These are phyloP conservation scores for Fistularia commersonii DNA, from an alignment of 2,797 vertebrate species.

Conservation along the genomic window DNA sequence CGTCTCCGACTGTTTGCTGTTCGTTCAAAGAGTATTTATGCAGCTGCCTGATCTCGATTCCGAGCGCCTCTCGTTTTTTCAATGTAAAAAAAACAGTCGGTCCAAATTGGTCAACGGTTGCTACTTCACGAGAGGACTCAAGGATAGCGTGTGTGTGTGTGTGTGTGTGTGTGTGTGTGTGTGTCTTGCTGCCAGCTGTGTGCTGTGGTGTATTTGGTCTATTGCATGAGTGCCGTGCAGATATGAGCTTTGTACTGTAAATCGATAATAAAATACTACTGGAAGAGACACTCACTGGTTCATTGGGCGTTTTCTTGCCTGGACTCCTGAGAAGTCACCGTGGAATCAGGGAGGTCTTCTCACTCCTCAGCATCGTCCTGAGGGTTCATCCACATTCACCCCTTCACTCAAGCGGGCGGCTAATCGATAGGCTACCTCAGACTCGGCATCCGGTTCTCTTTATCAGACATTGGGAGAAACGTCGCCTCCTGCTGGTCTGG, in stretches of 20 bases:
- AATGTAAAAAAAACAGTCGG: conserved; percentile 5
- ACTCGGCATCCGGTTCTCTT: too few species aligned
- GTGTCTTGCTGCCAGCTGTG: conserved; percentile 1
- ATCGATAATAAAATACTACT: conserved; percentile 35
- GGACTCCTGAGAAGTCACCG: too few species aligned
- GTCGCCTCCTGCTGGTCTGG: too few species aligned
- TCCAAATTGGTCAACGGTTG: neutral
- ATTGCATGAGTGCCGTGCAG: conserved; percentile 54
- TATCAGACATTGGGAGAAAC: too few species aligned
- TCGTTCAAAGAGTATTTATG: conserved; percentile 13
- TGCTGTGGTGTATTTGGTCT: conserved; percentile 33
- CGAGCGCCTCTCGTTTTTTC: neutral
- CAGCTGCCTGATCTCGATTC: conserved; percentile 15
- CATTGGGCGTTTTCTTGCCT: too few species aligned
- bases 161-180: neutral
- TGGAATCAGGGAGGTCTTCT: too few species aligned
- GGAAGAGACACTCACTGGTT: neutral
- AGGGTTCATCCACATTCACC: too few species aligned
- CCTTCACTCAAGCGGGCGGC: too few species aligned
- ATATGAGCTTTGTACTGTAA: conserved; percentile 45
- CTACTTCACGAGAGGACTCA: neutral
- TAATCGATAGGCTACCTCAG: too few species aligned
- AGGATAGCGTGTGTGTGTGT: neutral
- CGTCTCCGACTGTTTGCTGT: conserved; percentile 20
- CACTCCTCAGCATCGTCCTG: too few species aligned